These are phyloP conservation scores for Syndactyla subalaris DNA, from an alignment of 2,797 vertebrate species.

Conservation along the genomic window DNA sequence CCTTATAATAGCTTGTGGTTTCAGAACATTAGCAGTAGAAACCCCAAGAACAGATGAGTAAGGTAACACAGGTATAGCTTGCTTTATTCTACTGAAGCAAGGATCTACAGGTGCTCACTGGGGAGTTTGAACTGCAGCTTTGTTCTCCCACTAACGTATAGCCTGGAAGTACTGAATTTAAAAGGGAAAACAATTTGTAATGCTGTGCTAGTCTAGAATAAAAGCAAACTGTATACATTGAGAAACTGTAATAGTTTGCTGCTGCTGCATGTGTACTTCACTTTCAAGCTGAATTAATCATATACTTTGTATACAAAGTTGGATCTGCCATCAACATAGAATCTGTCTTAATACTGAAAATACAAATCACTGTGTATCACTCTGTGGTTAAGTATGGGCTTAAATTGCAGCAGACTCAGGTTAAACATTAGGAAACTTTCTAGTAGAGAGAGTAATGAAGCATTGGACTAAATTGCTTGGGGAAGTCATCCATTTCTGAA, in stretches of 20 bases:
- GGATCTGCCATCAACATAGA: neutral
- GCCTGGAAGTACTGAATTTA: neutral
- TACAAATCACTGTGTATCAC: neutral
- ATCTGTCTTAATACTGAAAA: neutral
- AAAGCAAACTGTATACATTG: neutral
- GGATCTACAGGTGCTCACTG: neutral
- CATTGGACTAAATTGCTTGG: neutral
- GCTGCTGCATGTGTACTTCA: neutral
- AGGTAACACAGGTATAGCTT: neutral
- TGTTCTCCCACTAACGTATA: neutral
- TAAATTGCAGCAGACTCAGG: neutral
- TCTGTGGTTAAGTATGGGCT: neutral
- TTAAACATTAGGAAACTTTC: conserved; percentile 34
- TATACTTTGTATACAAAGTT: neutral
- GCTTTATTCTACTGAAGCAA: neutral
- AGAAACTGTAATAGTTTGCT: neutral
- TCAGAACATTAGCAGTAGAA: neutral
- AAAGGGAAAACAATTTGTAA: neutral
- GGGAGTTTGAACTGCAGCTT: neutral
- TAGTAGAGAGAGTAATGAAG: neutral
- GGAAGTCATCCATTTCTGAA: neutral
- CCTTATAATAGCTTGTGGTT: neutral
- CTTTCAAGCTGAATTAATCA: neutral
- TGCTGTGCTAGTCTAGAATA: neutral
- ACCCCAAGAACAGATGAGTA: neutral